Evolutionary conservation across 2,113 vertebrate genomes (phyloP), one percentile per base, ranked within the genome.

Genomic region (Etheostoma spectabile): DNA sequence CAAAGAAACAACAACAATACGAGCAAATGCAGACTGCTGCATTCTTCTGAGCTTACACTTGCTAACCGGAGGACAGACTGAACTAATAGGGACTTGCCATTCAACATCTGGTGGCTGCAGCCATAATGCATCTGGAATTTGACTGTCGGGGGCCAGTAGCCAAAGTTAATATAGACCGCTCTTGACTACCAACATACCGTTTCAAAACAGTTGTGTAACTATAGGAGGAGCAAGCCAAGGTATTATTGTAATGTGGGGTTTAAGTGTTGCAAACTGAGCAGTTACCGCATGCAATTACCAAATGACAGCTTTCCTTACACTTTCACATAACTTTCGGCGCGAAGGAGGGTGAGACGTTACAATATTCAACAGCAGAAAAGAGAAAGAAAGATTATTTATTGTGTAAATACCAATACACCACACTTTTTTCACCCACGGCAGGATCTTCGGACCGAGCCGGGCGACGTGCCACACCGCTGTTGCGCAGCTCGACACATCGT

Each of bases 81-180:
- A 66, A 84, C 77, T 86, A 56, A 72, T 52, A 52, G 84, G 84
- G 85, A 87, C 87, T 87, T 83, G 84, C 88, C 87, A 89, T 77
- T 84, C 80, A 92, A 93, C 93, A 94, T 94, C 93, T 94, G 93
- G 93, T 64, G 87, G 73, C 86, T 80, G 80, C 84, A 89, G 86
- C 83, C 90, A 91, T 90, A 85, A 86, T 86, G 88, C 92, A 93
- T 92, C 90, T 93, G 93, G 91, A 94, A 90, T 91, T 86, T 82
- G 74, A 88, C 74, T 86, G 86, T 83, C 87, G 77, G 77, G 60
- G 73, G 52, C 24, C 87, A 86, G 91, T 86, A 86, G 89, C 86
- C 86, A 75, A 56, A 66, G 87, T 78, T 86, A 90, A 89, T 85
- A 70, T 59, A 57, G 79, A 89, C 59, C 87, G 62, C 82, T 79